Percentiles rank a stretch among this genome's conserved stretches.
Conservation (phyloP, 1,140 invertebrate species). For the Solenopsis fugax region DNA sequence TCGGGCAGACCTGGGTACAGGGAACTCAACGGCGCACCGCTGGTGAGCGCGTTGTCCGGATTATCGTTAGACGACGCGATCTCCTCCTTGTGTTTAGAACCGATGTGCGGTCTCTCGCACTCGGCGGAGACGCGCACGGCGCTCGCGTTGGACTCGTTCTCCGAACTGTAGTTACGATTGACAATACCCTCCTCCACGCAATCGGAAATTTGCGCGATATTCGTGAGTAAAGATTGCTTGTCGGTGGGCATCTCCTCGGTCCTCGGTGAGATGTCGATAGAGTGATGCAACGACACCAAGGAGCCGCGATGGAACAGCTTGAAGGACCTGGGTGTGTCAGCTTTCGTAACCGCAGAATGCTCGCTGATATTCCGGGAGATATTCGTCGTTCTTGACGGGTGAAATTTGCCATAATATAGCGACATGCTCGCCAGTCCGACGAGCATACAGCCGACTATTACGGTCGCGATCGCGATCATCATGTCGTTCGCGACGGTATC, state of each 20-base stretch:
- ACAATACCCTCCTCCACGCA: constrained; percentile 78
- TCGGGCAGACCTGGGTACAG: constrained; percentile 3
- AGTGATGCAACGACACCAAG: constrained; percentile 59
- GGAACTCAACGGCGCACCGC: not conserved
- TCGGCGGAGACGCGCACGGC: constrained; percentile 61
- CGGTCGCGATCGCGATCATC: constrained; percentile 85
- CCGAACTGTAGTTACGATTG: constrained; percentile 76
- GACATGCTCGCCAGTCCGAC: constrained; percentile 89
- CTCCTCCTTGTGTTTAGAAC: constrained; percentile 35
- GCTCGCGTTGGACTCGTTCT: constrained; percentile 73
- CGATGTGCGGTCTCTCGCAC: constrained; percentile 62
- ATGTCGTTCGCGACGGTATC: constrained; percentile 82
- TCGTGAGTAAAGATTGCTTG: constrained; percentile 80
- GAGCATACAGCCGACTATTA: constrained; percentile 87
- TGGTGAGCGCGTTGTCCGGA: not conserved
- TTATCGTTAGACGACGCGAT: constrained; percentile 5
- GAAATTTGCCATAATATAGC: constrained; percentile 90
- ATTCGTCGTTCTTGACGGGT: constrained; percentile 85
- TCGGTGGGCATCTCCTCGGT: constrained; percentile 79
- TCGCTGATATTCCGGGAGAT: not conserved
- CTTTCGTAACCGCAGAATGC: constrained; percentile 23
- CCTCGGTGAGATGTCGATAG: constrained; percentile 69
- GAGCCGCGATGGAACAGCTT: constrained; percentile 71
- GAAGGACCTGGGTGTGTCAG: constrained; percentile 59
- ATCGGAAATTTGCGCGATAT: constrained; percentile 78